phyloP scores from a whole-genome alignment of 2,113 vertebrate genomes.

The Oncorhynchus keta region DNA sequence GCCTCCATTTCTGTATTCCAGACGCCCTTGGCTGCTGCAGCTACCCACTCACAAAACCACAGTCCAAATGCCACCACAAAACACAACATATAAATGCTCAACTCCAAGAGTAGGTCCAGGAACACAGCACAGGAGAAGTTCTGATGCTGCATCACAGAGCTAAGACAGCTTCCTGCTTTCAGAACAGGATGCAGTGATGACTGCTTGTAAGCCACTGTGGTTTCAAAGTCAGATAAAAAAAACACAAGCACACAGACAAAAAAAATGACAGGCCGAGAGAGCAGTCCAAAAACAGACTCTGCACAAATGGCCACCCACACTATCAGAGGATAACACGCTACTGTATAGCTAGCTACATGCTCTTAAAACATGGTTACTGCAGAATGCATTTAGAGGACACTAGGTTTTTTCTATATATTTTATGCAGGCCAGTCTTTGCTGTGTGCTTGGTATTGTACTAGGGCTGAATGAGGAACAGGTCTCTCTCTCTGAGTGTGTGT shows the following conservation, averaged over 20 bases:
- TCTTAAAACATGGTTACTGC: background rate
- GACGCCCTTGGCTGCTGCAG: background rate
- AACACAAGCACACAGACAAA: conserved; percentile 18
- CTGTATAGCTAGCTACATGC: background rate
- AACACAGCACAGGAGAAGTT: conserved; percentile 6
- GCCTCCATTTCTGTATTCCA: conserved; percentile 50
- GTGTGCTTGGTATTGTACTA: background rate
- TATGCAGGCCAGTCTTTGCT: background rate
- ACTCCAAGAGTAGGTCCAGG: conserved; percentile 5
- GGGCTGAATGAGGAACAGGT: conserved; percentile 47
- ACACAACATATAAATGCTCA: conserved; percentile 16
- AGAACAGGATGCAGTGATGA: conserved; percentile 82
- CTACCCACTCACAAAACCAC: background rate
- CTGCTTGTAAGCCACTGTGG: conserved; percentile 33
- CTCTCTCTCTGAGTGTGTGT: background rate
- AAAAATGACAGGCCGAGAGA: background rate
- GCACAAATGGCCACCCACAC: background rate
- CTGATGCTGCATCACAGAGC: background rate
- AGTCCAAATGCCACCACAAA: background rate
- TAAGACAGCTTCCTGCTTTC: conserved; percentile 77
- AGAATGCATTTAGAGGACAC: background rate
- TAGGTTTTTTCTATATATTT: background rate
- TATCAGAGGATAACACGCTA: fast-evolving
- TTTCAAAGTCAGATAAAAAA: conserved; percentile 38
- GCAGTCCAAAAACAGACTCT: conserved; percentile 13